Percentiles rank a stretch among this genome's conserved stretches.
Evolutionary conservation across 2,797 vertebrate genomes (phyloP).

Genomic region (Lepus oiostolus): DNA sequence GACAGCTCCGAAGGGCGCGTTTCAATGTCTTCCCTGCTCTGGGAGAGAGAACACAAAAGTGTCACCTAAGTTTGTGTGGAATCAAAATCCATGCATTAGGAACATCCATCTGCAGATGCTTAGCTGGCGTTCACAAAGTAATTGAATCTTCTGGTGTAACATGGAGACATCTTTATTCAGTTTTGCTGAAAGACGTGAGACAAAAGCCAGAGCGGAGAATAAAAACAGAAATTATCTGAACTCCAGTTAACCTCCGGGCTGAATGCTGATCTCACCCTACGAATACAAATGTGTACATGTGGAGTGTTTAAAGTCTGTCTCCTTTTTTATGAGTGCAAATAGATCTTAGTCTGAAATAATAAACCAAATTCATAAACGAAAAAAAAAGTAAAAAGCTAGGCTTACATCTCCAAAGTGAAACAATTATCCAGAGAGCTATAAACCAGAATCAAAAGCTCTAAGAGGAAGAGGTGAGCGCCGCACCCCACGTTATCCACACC

Average conservation of each 20-base stretch:
- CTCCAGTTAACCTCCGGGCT: constrained; percentile 73
- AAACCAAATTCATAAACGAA: constrained; percentile 67
- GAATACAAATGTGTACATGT: constrained; percentile 47
- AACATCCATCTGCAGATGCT: constrained; percentile 74
- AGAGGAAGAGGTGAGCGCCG: neutral
- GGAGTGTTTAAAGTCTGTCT: constrained; percentile 73
- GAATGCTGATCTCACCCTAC: constrained; percentile 28
- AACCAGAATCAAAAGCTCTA: constrained; percentile 34
- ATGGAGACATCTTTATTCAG: constrained; percentile 60
- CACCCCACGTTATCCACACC: neutral
- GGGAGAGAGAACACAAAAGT: constrained; percentile 31
- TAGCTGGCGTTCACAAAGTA: constrained; percentile 65
- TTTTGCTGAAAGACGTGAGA: constrained; percentile 64
- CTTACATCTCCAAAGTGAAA: constrained; percentile 35
- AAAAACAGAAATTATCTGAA: constrained; percentile 78
- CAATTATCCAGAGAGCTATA: constrained; percentile 9
- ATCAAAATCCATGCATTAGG: constrained; percentile 75
- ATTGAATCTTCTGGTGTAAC: constrained; percentile 74
- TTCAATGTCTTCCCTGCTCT: constrained; percentile 74
- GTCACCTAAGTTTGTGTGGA: constrained; percentile 64
- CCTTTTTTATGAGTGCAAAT: constrained; percentile 64
- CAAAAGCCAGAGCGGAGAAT: constrained; percentile 75
- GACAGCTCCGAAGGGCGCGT: constrained; percentile 63
- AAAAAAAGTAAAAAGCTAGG: neutral
- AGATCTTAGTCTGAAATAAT: constrained; percentile 71